phyloP scores from a whole-genome alignment of 2,888 invertebrate species.

The Mesochorus sp. region DNA sequence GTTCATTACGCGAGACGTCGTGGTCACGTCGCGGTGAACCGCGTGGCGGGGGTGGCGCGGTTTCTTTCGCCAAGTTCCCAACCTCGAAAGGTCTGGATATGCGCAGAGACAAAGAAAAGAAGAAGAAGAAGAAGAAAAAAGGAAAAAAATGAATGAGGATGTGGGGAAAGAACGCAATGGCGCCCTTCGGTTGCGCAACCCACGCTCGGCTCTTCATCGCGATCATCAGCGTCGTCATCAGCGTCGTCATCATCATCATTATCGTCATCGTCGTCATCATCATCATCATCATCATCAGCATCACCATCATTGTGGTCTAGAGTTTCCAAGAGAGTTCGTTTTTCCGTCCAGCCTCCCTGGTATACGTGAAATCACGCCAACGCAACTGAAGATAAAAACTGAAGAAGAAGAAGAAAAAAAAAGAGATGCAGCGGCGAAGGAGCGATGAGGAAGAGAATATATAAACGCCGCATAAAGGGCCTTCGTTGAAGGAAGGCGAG shows the following conservation, averaged over 20 bases:
- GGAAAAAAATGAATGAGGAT: too few relatives aligned
- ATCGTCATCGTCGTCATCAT: constrained; percentile 55
- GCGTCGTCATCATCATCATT: constrained; percentile 52
- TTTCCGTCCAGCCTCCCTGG: constrained; percentile 48
- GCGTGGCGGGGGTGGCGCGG: constrained; percentile 71
- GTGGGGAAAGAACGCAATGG: constrained; percentile 70
- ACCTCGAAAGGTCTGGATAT: constrained; percentile 43
- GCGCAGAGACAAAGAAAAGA: constrained; percentile 13
- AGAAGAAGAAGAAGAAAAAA: constrained; percentile 1
- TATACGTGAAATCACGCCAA: constrained; percentile 27
- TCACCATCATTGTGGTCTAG: constrained; percentile 31
- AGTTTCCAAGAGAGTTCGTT: constrained; percentile 37
- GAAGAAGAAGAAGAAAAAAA: constrained; percentile 28
- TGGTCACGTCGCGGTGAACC: constrained; percentile 72
- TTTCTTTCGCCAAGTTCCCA: constrained; percentile 61
- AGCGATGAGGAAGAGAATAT: constrained; percentile 2
- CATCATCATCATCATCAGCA: neutral
- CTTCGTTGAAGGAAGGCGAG: constrained; percentile 37
- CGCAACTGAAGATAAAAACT: neutral
- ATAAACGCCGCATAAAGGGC: constrained; percentile 11
- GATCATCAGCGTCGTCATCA: constrained; percentile 60
- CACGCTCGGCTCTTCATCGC: constrained; percentile 69
- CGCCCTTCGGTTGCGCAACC: constrained; percentile 71
- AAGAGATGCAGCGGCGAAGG: neutral
- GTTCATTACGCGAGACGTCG: constrained; percentile 75